A percentile compares a stretch with the other conserved stretches of the same genome.
These are phyloP conservation scores for Pemphigus obesinymphae DNA, from an alignment of 1,140 invertebrate genomes.

Conservation along the genomic window DNA sequence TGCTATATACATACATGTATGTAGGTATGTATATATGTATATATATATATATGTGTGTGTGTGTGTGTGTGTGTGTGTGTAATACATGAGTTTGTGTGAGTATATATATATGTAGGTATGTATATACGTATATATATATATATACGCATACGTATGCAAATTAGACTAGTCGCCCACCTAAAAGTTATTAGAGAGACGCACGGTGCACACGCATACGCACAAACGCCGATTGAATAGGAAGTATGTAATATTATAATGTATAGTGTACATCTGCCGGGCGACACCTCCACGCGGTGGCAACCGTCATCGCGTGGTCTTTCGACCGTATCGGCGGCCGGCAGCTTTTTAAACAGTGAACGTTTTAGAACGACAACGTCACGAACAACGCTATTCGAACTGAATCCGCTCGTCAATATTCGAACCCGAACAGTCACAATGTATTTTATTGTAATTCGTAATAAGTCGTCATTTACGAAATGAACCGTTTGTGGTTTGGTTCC, in stretches of 20 bases:
- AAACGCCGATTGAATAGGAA: not conserved
- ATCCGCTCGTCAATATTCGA: no score
- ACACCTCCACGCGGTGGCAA: not conserved
- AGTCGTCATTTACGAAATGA: no score
- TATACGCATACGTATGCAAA: not conserved
- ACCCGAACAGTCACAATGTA: no score
- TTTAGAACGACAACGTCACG: not conserved
- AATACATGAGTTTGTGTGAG: not conserved
- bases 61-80: not conserved
- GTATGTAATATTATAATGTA: not conserved
- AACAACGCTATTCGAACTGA: no score
- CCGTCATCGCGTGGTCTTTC: not conserved
- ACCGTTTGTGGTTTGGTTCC: no score
- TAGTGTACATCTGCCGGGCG: not conserved
- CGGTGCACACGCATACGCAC: not conserved
- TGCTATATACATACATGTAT: not conserved
- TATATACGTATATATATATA: not conserved
- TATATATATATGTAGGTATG: not conserved
- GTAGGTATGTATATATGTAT: not conserved
- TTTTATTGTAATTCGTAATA: no score
- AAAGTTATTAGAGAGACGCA: not conserved
- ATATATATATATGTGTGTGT: no score
- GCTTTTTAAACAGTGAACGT: not conserved
- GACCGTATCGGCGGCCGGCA: not conserved
- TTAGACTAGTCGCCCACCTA: constrained; percentile 17